A percentile compares a stretch with the other conserved stretches of the same genome.
phyloP scores from a whole-genome alignment of 2,797 vertebrate genomes.

The Siniperca obscura region DNA sequence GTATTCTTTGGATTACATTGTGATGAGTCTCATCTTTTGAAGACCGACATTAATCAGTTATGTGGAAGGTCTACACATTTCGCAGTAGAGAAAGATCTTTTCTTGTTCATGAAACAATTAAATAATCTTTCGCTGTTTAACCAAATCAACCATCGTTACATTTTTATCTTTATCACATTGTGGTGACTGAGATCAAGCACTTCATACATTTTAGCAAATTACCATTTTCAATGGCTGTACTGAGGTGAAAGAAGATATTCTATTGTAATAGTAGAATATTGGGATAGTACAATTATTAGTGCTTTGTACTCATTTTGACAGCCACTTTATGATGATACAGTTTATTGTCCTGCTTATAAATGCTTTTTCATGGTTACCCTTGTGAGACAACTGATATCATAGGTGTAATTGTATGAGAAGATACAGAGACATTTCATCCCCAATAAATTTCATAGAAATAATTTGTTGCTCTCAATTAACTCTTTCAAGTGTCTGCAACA shows the following conservation, averaged over 20 bases:
- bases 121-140: not conserved
- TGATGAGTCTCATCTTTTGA: constrained; percentile 19
- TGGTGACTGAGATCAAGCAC: not conserved
- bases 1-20: constrained; percentile 1
- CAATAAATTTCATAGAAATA: not conserved
- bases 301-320: constrained; percentile 1
- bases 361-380: not conserved
- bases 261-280: not conserved
- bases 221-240: not conserved
- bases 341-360: not conserved
- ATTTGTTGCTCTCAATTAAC: not conserved
- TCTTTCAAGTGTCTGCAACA: not conserved
- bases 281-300: not conserved
- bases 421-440: not conserved
- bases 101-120: constrained; percentile 4
- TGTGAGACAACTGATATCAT: not conserved
- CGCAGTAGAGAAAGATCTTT: not conserved
- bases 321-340: not conserved
- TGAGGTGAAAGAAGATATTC: constrained; percentile 7
- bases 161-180: constrained; percentile 6
- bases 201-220: not conserved
- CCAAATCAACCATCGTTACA: not conserved
- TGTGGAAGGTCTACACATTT: not conserved
- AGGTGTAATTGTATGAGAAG: not conserved
- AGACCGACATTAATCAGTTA: not conserved